Evolutionary conservation across 2,888 invertebrate genomes (phyloP), one percentile per base, ranked within the genome.

Genomic region (Caenorhabditis wallacei): DNA sequence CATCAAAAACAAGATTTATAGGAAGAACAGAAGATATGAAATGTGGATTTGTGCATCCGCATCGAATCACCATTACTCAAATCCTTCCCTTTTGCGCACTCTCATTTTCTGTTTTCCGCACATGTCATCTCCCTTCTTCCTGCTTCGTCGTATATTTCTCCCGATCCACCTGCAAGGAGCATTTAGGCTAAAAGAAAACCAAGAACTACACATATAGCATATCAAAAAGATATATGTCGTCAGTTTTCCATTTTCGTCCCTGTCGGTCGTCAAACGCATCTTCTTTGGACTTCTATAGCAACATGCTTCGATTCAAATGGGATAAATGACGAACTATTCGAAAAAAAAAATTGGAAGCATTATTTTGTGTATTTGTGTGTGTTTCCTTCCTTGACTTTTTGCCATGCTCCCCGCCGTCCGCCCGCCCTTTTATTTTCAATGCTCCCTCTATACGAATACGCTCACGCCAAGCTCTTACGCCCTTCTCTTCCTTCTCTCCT

Each of bases 401-500:
- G 76, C 76, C 69, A 46, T 54, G 53, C 69, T 78, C 69, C 54
- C 56, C 69, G 69, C 56, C 69, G 69, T 63, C 69, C 37, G 43
- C 40, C 69, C 78, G 68, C 68, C 54, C 69, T 78, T 76, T 78
- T 78, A 78, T 69, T 78, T 78, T 69, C 78, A 69, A 54, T 63
- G 24, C 54, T 61, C 51, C 40, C 61, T 61, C 66, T 69, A 78
- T 78, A 78, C 78, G 78, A 78, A 78, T 78, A 61, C 59, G 69
- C 78, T 69, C 63, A 70, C 53, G 61, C 69, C 43, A 51, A 75
- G 66, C 66, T 51, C 53, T 61, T 63, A 63, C 61, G 64, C 40
- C 66, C 48, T 24, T 57, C 35, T 56, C 26, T 53, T 68, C 66
- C 53, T 43, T 59, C 57, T 61, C 53, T 53, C 51, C 56, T 30